Conservation (phyloP, 2,113 vertebrate genomes). For the Bostrychus sinensis region DNA sequence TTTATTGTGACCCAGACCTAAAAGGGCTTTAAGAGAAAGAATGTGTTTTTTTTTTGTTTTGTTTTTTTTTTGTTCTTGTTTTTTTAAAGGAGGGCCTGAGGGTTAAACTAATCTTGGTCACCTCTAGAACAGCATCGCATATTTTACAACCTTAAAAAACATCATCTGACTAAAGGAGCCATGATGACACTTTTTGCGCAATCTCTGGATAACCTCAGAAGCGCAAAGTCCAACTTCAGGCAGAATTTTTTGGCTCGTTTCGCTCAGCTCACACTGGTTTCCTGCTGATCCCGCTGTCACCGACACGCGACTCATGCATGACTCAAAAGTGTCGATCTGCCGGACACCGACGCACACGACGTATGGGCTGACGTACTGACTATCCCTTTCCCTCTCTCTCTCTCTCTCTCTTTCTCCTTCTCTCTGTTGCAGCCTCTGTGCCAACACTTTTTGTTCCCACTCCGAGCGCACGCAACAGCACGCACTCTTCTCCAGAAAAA, state of each 20-base stretch:
- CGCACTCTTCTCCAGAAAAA: background rate
- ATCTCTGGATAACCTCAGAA: background rate
- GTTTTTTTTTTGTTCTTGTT: too few species aligned
- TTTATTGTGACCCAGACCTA: too few species aligned
- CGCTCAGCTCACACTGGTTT: background rate
- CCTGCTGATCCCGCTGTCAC: background rate
- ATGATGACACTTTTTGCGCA: background rate
- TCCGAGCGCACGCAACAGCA: background rate
- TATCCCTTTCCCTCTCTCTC: background rate
- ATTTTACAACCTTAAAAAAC: too few species aligned
- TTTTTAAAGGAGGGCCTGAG: too few species aligned
- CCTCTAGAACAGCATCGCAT: too few species aligned
- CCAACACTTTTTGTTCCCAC: background rate
- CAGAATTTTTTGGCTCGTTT: background rate
- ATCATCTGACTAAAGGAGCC: too few species aligned
- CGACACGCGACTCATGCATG: background rate
- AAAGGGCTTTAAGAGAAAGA: too few species aligned
- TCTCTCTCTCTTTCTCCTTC: conserved; percentile 3
- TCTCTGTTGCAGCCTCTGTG: conserved; percentile 3
- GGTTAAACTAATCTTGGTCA: too few species aligned
- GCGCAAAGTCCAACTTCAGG: too few species aligned
- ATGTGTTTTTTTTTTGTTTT: too few species aligned
- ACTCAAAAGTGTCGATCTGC: background rate
- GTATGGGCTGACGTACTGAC: conserved; percentile 6
- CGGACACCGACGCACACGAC: conserved; percentile 30